phyloP scores from a whole-genome alignment of 2,113 vertebrate species.

The Meriones unguiculatus region DNA sequence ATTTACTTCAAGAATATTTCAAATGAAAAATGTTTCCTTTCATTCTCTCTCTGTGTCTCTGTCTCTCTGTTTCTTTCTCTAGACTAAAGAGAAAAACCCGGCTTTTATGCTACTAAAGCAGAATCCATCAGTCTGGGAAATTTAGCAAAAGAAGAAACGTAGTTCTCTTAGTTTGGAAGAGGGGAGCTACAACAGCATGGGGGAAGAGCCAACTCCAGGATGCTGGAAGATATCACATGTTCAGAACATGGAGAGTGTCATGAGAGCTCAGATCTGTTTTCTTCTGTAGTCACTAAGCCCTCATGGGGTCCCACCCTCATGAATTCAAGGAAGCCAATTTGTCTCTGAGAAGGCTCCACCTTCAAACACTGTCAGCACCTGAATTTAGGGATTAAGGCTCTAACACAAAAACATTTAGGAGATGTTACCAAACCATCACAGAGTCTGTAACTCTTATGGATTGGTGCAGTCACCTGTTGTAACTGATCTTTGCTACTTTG shows the following conservation, averaged over 20 bases:
- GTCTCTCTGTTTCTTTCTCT: neutral
- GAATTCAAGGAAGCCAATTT: neutral
- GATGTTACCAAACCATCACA: neutral
- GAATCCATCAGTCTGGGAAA: neutral
- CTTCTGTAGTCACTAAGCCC: neutral
- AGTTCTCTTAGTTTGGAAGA: neutral
- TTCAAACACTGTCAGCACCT: neutral
- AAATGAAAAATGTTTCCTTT: neutral
- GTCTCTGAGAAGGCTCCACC: neutral
- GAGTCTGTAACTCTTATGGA: neutral
- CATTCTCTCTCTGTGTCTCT: too few relatives aligned
- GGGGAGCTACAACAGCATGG: neutral
- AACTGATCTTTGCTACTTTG: too few relatives aligned
- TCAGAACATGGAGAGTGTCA: neutral
- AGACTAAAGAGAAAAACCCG: neutral
- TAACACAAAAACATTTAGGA: neutral
- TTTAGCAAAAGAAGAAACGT: neutral
- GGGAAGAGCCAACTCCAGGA: neutral
- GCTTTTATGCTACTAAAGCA: neutral
- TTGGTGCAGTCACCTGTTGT: neutral
- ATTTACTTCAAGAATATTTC: slow-evolving; percentile 27
- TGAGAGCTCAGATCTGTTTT: neutral
- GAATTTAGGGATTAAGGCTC: neutral
- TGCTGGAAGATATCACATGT: neutral
- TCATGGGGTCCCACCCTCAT: neutral